Evolutionary conservation across 2,888 invertebrate genomes (phyloP), one percentile per base, ranked within the genome.

Genomic region (Ariolimax columbianus): DNA sequence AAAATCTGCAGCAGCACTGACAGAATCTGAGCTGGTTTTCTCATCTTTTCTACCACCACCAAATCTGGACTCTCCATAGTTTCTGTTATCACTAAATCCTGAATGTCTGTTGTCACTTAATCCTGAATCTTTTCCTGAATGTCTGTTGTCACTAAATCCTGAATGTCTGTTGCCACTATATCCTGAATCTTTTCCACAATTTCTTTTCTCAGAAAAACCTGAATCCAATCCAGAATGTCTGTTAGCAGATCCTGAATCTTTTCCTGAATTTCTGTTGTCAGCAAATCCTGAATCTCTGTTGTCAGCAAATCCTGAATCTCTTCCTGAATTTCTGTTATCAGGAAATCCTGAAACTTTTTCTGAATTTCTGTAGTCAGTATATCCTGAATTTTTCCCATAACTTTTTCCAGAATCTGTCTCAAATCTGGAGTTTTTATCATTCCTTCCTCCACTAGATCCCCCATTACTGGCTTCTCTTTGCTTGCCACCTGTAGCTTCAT

Each of bases 301-400:
- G 1, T 70, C 77, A 70, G 82, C 81, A 81, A 51, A 78, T 38
- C 78, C 82, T 55, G 43, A 68, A 17, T 73, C 82, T 70, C 72
- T 70, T 40, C 47, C 55, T n/a, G n/a, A n/a, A n/a, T n/a, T n/a
- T n/a, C n/a, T n/a, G n/a, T n/a, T n/a, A n/a, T n/a, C n/a, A 55
- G 38, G 38, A 19, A 47, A 19, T 30, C 55, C 72, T 9, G 30
- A 43, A 23, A 55, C 7, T 19, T 19, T 55, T n/a, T n/a, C n/a
- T n/a, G n/a, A n/a, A n/a, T 59, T 70, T 36, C 43, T 66, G 38
- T 70, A 82, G 47, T 77, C 66, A 33, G 73, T 36, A 43, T 68
- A 40, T 33, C 43, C 26, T 79, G 26, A 51, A 33, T 26, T 43
- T 17, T 72, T 43, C 4, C 30, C n/a, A 7, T 72, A 70, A 14